Conservation (phyloP, 2,888 invertebrate species). For the Spialia ferax region DNA sequence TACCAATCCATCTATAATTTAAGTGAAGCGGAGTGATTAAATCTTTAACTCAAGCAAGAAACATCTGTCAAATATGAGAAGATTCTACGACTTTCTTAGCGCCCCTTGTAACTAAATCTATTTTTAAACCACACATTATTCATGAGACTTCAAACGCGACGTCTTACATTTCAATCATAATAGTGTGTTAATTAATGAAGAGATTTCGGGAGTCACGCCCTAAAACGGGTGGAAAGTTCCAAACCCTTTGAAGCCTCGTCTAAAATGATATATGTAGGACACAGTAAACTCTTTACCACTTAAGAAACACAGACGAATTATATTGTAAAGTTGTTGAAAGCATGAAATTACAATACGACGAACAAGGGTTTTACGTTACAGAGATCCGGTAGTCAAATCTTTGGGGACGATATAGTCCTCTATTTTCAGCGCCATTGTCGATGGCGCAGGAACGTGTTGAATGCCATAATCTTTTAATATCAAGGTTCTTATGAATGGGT, state of each 20-base stretch:
- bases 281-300: conserved; percentile 45
- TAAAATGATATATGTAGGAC: conserved; percentile 60
- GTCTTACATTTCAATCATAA: conserved; percentile 69
- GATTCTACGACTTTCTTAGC: background rate
- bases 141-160: conserved; percentile 52
- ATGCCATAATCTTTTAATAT: background rate
- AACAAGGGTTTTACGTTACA: conserved; percentile 57
- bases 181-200: conserved; percentile 64
- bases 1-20: too few species aligned
- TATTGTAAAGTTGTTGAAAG: conserved; percentile 50
- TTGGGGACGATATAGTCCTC: conserved; percentile 13
- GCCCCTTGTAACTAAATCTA: conserved; percentile 15
- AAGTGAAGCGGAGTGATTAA: background rate
- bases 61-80: background rate
- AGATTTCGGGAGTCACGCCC: conserved; percentile 54
- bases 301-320: conserved; percentile 48
- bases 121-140: conserved; percentile 40
- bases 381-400: conserved; percentile 59
- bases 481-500: background rate
- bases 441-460: background rate
- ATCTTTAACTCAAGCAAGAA: background rate
- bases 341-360: conserved; percentile 54
- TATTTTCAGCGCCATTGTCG: conserved; percentile 16
- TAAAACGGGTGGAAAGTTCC: conserved; percentile 53
- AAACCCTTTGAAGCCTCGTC: conserved; percentile 64